phyloP scores from a whole-genome alignment of 2,113 vertebrate species.

The Plecturocebus donacophilus region DNA sequence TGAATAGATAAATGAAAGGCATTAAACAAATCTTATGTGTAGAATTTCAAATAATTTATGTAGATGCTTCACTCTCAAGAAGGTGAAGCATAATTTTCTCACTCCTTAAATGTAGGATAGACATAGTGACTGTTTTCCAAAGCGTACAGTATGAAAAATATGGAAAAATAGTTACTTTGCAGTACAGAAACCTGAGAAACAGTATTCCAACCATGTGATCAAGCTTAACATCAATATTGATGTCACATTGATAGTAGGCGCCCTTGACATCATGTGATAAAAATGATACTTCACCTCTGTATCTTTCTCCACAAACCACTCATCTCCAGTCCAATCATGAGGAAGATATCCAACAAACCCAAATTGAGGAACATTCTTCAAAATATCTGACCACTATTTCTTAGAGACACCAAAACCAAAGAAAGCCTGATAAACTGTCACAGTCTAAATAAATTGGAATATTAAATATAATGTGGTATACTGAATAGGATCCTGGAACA shows the following conservation, averaged over 20 bases:
- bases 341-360: background rate
- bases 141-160: background rate
- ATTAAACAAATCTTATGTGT: background rate
- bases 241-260: background rate
- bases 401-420: conserved; percentile 4
- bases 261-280: background rate
- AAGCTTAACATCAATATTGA: background rate
- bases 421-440: background rate
- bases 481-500: background rate
- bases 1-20: background rate
- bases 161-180: background rate
- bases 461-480: background rate
- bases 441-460: background rate
- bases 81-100: background rate
- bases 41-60: background rate
- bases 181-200: background rate
- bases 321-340: background rate
- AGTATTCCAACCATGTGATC: background rate
- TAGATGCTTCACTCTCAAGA: background rate
- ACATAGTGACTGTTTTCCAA: background rate
- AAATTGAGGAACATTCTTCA: background rate
- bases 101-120: background rate
- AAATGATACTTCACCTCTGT: background rate
- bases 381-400: background rate
- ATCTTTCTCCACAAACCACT: background rate